Percentiles rank a stretch among this genome's conserved stretches.
phyloP scores from a whole-genome alignment of 2,113 vertebrate species.

The Todiramphus saurophagus region DNA sequence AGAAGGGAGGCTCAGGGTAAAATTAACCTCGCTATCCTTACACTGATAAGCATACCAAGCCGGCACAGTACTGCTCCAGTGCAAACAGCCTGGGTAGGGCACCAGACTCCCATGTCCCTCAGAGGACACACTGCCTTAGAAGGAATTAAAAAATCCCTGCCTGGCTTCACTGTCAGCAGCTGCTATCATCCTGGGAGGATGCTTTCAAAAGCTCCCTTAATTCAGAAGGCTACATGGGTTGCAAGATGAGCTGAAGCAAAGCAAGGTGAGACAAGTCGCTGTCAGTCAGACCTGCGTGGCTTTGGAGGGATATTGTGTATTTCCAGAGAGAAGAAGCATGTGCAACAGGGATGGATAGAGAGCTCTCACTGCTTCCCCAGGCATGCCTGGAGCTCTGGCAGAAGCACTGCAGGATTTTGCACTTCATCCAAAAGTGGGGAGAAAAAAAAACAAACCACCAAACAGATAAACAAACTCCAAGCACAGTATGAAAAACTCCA shows the following conservation, averaged over 20 bases:
- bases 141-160: background rate
- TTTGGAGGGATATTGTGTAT: background rate
- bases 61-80: background rate
- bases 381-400: background rate
- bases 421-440: background rate
- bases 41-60: background rate
- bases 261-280: background rate
- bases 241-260: background rate
- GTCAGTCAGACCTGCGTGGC: rapidly evolving
- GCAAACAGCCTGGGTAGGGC: background rate
- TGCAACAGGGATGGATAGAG: background rate
- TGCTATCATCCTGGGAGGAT: background rate
- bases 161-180: background rate
- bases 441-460: background rate
- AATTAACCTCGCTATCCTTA: background rate
- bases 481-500: background rate
- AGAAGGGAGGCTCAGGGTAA: background rate
- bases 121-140: background rate
- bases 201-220: background rate
- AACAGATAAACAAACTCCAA: background rate
- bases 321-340: background rate
- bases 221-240: background rate
- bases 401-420: background rate
- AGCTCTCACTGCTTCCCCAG: background rate
- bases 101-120: rapidly evolving